Conservation (phyloP, 2,113 vertebrate species). For the Lontra canadensis region DNA sequence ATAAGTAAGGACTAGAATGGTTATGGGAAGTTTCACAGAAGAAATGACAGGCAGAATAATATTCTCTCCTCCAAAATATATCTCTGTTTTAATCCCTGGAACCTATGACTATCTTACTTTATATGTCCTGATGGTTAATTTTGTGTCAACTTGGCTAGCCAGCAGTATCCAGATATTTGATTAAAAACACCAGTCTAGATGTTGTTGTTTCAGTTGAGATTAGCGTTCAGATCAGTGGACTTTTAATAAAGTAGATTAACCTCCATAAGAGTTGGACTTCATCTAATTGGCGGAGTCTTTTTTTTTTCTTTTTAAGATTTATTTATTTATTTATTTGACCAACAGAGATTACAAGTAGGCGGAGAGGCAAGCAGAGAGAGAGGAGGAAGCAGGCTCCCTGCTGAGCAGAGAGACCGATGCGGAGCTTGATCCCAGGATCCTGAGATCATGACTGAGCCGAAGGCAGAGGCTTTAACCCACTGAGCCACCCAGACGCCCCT, state of each 20-base stretch:
- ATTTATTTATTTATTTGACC: too few relatives aligned
- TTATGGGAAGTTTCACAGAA: not conserved
- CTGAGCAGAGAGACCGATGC: too few relatives aligned
- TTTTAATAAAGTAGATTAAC: not conserved
- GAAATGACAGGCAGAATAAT: not conserved
- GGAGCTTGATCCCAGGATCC: too few relatives aligned
- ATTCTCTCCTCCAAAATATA: rapidly evolving
- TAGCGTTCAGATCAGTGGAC: not conserved
- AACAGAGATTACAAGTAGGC: too few relatives aligned
- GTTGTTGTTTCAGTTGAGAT: not conserved
- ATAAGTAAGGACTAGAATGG: not conserved
- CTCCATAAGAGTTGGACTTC: not conserved
- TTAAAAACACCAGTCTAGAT: not conserved
- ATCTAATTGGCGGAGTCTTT: not conserved
- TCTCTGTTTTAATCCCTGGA: not conserved
- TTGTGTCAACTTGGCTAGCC: not conserved
- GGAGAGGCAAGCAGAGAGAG: too few relatives aligned
- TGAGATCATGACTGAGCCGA: too few relatives aligned
- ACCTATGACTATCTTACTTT: not conserved
- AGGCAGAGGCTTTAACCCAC: too few relatives aligned
- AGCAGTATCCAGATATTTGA: not conserved
- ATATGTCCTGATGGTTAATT: not conserved
- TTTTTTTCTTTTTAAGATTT: too few relatives aligned
- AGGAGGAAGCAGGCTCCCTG: too few relatives aligned
- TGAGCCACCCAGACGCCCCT: too few relatives aligned